Percentiles rank a stretch among this genome's conserved stretches.
These are phyloP conservation scores for Volucella bombylans DNA, from an alignment of 2,888 invertebrate genomes.

Conservation along the genomic window DNA sequence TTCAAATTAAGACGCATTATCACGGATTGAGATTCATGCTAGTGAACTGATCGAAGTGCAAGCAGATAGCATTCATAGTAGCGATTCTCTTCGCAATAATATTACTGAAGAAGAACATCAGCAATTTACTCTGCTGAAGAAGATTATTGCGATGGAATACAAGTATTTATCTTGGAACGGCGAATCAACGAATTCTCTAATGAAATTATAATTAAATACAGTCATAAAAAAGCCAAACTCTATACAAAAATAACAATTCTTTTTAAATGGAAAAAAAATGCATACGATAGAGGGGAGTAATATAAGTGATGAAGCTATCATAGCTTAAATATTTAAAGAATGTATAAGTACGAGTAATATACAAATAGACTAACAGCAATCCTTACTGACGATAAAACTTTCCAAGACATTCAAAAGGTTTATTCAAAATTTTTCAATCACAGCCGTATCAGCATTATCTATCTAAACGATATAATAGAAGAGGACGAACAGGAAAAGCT, in stretches of 20 bases:
- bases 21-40: constrained; percentile 10
- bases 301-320: not conserved
- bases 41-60: not conserved
- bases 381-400: not conserved
- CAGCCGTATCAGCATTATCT: no score
- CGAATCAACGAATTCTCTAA: constrained; percentile 14
- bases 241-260: no score
- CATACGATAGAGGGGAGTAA: no score
- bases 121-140: constrained; percentile 2
- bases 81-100: constrained; percentile 2
- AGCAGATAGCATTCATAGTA: not conserved
- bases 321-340: no score
- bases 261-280: no score
- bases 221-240: no score
- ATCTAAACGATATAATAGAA: not conserved
- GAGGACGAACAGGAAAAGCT: no score
- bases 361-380: no score
- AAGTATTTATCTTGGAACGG: not conserved
- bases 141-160: constrained; percentile 22
- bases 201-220: constrained; percentile 6
- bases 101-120: not conserved
- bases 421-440: not conserved
- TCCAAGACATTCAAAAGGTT: no score
- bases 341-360: no score
- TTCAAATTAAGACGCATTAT: constrained; percentile 64